These are phyloP conservation scores for Alectura lathami DNA, from an alignment of 2,113 vertebrate species.

Conservation along the genomic window DNA sequence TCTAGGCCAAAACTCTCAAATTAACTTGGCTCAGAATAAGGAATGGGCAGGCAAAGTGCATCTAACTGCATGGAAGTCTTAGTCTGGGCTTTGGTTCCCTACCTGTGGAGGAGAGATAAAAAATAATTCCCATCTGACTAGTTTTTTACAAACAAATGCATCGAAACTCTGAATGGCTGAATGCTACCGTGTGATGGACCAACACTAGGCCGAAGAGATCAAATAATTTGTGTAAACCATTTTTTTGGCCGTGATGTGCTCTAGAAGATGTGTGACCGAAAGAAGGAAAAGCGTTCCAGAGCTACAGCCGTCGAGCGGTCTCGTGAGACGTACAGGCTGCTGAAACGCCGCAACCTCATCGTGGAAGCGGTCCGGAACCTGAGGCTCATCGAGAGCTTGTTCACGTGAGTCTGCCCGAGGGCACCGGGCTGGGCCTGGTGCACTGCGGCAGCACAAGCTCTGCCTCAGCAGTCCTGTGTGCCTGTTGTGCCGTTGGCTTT, in stretches of 20 bases:
- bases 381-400: constrained; percentile 89
- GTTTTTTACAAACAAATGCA: not conserved
- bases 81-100: not conserved
- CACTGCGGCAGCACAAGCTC: too few species aligned
- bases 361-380: constrained; percentile 87
- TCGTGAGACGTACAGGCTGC: constrained; percentile 87
- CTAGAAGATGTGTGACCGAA: constrained; percentile 31
- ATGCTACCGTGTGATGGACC: not conserved
- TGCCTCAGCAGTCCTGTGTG: not conserved
- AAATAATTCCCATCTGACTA: not conserved
- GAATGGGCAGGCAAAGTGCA: not conserved
- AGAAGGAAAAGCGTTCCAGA: constrained; percentile 23
- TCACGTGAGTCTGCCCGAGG: constrained; percentile 79
- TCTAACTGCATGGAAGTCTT: not conserved
- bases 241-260: not conserved
- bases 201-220: accelerated
- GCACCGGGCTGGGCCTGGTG: accelerated
- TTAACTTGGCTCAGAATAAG: not conserved
- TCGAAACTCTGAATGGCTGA: not conserved
- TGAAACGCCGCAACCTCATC: constrained; percentile 93
- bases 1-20: not conserved
- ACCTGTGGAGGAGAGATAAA: not conserved
- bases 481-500: not conserved
- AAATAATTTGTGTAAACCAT: not conserved
- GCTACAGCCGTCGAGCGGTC: constrained; percentile 57